Percentiles rank a stretch among this genome's conserved stretches.
Conservation (phyloP, 2,113 vertebrate species). For the Tylochromis polylepis region DNA sequence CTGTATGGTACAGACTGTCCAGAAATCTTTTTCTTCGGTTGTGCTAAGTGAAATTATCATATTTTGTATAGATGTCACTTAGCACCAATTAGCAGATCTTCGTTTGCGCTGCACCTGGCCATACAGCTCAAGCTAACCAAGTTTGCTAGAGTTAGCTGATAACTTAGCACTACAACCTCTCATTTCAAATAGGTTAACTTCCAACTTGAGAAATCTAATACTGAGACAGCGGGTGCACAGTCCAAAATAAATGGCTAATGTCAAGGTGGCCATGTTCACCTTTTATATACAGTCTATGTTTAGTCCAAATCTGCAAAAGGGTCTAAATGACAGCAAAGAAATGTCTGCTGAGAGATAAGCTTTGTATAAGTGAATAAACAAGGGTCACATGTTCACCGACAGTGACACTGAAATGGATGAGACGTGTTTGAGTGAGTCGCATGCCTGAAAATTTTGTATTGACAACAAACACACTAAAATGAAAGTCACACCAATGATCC, state of each 20-base stretch:
- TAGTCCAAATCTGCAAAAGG: background rate
- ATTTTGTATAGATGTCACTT: background rate
- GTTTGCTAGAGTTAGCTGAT: background rate
- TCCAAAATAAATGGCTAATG: background rate
- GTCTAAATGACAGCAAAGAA: background rate
- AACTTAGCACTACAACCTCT: background rate
- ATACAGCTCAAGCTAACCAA: background rate
- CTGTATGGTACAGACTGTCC: background rate
- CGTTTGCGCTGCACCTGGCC: background rate
- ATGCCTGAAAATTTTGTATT: background rate
- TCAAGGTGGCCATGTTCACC: accelerated
- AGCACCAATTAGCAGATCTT: background rate
- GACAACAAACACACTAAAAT: background rate
- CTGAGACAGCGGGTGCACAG: background rate
- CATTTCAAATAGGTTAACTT: background rate
- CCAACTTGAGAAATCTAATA: background rate
- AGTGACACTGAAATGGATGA: background rate
- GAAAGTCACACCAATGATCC: background rate
- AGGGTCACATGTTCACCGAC: background rate
- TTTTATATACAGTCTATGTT: background rate
- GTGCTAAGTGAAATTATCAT: background rate
- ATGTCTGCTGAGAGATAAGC: background rate
- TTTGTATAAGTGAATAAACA: background rate
- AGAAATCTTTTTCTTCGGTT: background rate
- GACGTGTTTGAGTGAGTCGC: background rate